A percentile compares a stretch with the other conserved stretches of the same genome.
Evolutionary conservation across 2,113 vertebrate genomes (phyloP).

Genomic region (Plecotus auritus): DNA sequence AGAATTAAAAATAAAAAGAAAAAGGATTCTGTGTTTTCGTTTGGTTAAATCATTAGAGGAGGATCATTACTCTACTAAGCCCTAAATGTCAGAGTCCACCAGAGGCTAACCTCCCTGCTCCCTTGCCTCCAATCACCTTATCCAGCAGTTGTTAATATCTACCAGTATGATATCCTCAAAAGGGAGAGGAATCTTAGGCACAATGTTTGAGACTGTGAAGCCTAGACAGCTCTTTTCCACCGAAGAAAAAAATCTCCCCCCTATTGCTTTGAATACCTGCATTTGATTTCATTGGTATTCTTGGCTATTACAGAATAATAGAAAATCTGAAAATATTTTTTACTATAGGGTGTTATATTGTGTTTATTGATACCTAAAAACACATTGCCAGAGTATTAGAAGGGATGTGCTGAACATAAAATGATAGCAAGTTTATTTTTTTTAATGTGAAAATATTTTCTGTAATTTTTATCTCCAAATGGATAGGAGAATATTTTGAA

Average conservation of each 20-base stretch:
- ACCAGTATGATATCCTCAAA: not conserved
- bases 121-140: not conserved
- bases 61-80: not conserved
- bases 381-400: not conserved
- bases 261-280: not conserved
- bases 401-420: not conserved
- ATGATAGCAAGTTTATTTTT: not conserved
- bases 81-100: not conserved
- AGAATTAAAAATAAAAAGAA: no score
- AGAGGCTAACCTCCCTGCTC: rapidly evolving
- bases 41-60: not conserved
- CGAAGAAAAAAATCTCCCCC: not conserved
- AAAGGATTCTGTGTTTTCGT: not conserved
- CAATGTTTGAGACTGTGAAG: not conserved
- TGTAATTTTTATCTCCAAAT: constrained; percentile 5
- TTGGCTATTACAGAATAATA: not conserved
- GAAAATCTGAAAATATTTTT: not conserved
- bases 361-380: not conserved
- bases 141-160: not conserved
- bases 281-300: not conserved
- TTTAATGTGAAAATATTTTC: not conserved
- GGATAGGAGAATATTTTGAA: not conserved
- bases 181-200: not conserved
- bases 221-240: not conserved
- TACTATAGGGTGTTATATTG: not conserved